Conservation (phyloP, 2,113 vertebrate species). For the Oxyruncus cristatus region DNA sequence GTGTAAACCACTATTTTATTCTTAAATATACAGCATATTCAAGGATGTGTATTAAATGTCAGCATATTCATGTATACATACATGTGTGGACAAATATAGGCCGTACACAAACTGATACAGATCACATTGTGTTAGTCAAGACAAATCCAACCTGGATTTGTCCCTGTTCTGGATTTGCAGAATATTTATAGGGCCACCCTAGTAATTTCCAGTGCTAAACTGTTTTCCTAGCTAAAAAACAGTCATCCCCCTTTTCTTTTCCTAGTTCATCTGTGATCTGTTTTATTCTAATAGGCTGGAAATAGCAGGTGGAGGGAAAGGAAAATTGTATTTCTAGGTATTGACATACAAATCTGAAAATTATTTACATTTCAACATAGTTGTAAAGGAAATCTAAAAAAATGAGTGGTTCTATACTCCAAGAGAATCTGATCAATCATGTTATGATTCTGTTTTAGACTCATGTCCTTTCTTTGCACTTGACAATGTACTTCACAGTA, state of each 20-base stretch:
- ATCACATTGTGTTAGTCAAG: not conserved
- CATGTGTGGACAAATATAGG: not conserved
- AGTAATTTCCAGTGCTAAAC: not conserved
- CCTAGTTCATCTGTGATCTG: not conserved
- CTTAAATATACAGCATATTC: not conserved
- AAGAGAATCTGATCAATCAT: not conserved
- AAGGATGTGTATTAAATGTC: not conserved
- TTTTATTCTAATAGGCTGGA: not conserved
- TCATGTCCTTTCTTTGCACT: not conserved
- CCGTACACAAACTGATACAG: not conserved
- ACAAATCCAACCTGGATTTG: not conserved
- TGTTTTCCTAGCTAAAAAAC: not conserved
- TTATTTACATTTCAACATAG: not conserved
- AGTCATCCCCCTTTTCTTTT: rapidly evolving
- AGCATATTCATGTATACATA: not conserved
- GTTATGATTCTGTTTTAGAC: not conserved
- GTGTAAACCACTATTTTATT: not conserved
- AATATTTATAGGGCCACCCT: not conserved
- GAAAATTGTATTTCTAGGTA: not conserved
- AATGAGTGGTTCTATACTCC: not conserved
- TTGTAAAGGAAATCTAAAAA: not conserved
- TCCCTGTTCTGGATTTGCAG: not conserved
- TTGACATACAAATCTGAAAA: not conserved
- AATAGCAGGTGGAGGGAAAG: not conserved
- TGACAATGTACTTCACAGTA: not conserved